Evolutionary conservation across 2,888 invertebrate species (phyloP).

Genomic region (Perizoma flavofasciatum): DNA sequence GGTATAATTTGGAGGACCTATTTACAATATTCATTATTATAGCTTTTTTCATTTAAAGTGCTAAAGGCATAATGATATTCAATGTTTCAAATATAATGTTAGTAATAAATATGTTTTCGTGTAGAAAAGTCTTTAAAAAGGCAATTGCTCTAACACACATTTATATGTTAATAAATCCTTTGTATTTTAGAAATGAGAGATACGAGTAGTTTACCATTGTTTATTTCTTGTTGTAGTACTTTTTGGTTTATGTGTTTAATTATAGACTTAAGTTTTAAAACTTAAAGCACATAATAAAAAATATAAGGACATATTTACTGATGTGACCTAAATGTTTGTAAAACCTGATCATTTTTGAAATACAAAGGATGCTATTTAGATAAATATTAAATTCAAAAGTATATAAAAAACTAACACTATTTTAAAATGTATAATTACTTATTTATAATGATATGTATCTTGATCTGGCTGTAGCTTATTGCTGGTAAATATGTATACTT

Average conservation of each 20-base stretch:
- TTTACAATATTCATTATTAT: background rate
- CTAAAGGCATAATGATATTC: background rate
- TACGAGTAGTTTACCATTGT: no score
- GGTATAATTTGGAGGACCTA: background rate
- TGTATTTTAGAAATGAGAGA: constrained; percentile 11
- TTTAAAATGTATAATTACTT: constrained; percentile 59
- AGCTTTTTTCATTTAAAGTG: background rate
- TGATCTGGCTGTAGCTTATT: constrained; percentile 67
- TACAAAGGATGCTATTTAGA: constrained; percentile 6
- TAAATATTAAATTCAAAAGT: constrained; percentile 17
- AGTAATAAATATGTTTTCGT: constrained; percentile 1
- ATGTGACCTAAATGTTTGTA: no score
- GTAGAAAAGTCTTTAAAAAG: constrained; percentile 35
- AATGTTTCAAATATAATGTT: background rate
- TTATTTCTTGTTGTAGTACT: no score
- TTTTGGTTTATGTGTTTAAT: no score
- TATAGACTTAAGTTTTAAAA: no score
- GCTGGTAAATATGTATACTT: constrained; percentile 54
- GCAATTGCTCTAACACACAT: constrained; percentile 21
- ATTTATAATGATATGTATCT: constrained; percentile 79
- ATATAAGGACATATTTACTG: no score
- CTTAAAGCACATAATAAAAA: no score
- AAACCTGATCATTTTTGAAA: constrained; percentile 11
- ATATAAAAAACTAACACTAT: constrained; percentile 53
- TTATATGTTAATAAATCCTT: background rate